A percentile compares a stretch with the other conserved stretches of the same genome.
Evolutionary conservation across 2,113 vertebrate species (phyloP).

Genomic region (human): GRCh38 chr14:35919501-35920000

Average conservation of each 20-base stretch:
- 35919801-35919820: no score
- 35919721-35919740: background rate
- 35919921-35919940: no score
- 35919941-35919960: no score
- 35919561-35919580: conserved; percentile 19
- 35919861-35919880: no score
- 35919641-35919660: background rate
- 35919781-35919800: conserved; percentile 31
- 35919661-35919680: conserved; percentile 7
- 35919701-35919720: background rate
- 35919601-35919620: background rate
- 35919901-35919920: no score
- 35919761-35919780: background rate
- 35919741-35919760: background rate
- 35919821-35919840: no score
- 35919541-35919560: background rate
- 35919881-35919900: no score
- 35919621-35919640: background rate
- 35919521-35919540: conserved; percentile 43
- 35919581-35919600: background rate
- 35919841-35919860: no score
- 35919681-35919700: conserved; percentile 2
- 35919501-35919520: conserved; percentile 1
- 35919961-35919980: no score
- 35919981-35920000: no score